Evolutionary conservation across 2,113 vertebrate species (phyloP), one percentile per base, ranked within the genome.

Genomic region (Anhinga rufa): DNA sequence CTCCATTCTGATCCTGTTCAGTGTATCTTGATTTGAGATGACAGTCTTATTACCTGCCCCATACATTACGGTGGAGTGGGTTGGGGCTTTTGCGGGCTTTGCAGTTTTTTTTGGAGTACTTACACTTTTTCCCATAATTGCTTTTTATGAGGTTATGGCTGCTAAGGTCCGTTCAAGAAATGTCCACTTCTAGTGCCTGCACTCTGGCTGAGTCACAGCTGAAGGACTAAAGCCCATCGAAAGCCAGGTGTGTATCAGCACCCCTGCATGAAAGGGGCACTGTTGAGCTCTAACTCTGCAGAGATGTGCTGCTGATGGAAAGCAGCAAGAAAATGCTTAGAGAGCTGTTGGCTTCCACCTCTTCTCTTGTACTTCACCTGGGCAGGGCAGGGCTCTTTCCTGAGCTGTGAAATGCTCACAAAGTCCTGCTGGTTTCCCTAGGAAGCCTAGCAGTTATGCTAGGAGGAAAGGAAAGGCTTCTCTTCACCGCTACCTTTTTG

Each of bases 61-160:
- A 40, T n/a, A 54, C 14, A 24, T 40, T 83, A 34, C 46, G 28
- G 22, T 26, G 24, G 9, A 15, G 13, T 44, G 52, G 0, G 0
- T 1, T 82, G 46, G 26, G 32, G 28, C 7, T 70, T 82, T 55
- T 38, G 15, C 10, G 12, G 25, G 18, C 15, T 3, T 31, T 46
- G 10, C 46, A 10, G 9, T 1, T 21, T 34, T 52, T 72, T 82
- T 58, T 46, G 1, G 34, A 48, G 8, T 62, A 79, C 20, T 75
- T 61, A 75, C 10, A 31, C 6, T 24, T 86, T 71, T 71, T 44
- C 12, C 24, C 10, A 6, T 44, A 6, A 62, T 58, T 92, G 70
- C 21, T 86, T 84, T 82, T 82, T 71, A 26, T 82, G 64, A 88
- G 8, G 19, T 71, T 58, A 58, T 40, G 29, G 42, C 44, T 62